A percentile compares a stretch with the other conserved stretches of the same genome.
phyloP scores from a whole-genome alignment of 2,113 vertebrate species.

The Gorilla gorilla region DNA sequence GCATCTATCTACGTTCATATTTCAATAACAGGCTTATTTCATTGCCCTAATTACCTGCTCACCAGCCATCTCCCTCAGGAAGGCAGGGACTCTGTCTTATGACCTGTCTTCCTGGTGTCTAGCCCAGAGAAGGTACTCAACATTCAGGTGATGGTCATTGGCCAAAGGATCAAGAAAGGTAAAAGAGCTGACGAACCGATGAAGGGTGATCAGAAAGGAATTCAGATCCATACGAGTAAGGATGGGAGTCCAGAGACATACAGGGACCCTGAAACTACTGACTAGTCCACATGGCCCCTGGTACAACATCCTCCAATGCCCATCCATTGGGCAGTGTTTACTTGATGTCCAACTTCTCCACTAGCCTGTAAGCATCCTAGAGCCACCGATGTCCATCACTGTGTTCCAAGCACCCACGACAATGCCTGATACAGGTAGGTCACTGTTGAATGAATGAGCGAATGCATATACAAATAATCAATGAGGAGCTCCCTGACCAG shows the following conservation, averaged over 20 bases:
- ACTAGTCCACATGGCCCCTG: not conserved
- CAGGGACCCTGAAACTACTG: not conserved
- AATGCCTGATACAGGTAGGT: not conserved
- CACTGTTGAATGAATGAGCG: not conserved
- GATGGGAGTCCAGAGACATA: not conserved
- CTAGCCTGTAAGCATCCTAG: not conserved
- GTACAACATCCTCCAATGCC: not conserved
- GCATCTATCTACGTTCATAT: not conserved
- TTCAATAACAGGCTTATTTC: not conserved
- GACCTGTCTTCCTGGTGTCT: not conserved
- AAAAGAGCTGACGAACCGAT: not conserved
- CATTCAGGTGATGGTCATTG: no score
- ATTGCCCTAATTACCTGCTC: not conserved
- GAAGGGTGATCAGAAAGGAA: not conserved
- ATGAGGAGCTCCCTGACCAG: not conserved
- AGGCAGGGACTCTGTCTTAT: not conserved
- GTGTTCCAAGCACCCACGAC: not conserved
- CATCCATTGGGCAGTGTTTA: not conserved
- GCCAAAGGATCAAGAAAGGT: not conserved
- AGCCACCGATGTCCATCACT: not conserved
- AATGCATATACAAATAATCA: not conserved
- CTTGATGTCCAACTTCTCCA: not conserved
- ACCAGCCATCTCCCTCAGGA: not conserved
- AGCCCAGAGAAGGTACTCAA: not conserved
- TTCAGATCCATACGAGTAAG: not conserved